phyloP scores from a whole-genome alignment of 2,888 invertebrate species.

The Eudasyphora cyanicolor region DNA sequence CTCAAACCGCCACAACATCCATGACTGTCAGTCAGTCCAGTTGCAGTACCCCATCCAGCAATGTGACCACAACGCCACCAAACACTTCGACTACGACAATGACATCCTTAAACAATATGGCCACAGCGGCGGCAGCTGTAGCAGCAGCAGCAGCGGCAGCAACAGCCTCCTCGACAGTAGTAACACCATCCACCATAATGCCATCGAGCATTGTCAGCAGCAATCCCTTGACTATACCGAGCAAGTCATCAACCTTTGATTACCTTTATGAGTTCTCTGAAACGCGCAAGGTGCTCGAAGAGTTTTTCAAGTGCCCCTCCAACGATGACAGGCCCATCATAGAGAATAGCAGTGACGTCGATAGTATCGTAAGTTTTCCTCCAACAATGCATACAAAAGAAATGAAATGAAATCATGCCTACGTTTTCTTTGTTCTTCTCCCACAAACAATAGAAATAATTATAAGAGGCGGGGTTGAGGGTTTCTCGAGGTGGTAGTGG shows the following conservation, averaged over 20 bases:
- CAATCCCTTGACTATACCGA: conserved; percentile 72
- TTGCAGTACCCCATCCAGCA: conserved; percentile 22
- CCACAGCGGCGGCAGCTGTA: conserved; percentile 15
- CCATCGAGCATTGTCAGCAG: conserved; percentile 58
- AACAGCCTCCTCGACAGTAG: conserved; percentile 31
- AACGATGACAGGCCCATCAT: conserved; percentile 82
- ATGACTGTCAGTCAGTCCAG: conserved; percentile 34
- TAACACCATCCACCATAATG: conserved; percentile 39
- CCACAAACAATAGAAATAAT: conserved; percentile 1
- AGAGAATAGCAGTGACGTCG: conserved; percentile 80
- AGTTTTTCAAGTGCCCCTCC: conserved; percentile 92
- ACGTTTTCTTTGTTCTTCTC: background rate
- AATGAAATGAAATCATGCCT: background rate
- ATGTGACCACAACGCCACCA: conserved; percentile 52
- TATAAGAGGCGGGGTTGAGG: background rate
- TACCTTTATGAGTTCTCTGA: conserved; percentile 96
- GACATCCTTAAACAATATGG: conserved; percentile 12
- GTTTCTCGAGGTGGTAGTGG: no score
- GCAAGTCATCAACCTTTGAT: conserved; percentile 87
- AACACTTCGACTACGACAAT: conserved; percentile 43
- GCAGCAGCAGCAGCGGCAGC: conserved; percentile 36
- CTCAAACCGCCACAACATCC: conserved; percentile 47
- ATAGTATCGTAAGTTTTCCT: conserved; percentile 79
- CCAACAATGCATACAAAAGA: background rate
- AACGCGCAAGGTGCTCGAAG: conserved; percentile 94